Evolutionary conservation across 2,888 invertebrate genomes (phyloP).

Genomic region (Axea sp.): DNA sequence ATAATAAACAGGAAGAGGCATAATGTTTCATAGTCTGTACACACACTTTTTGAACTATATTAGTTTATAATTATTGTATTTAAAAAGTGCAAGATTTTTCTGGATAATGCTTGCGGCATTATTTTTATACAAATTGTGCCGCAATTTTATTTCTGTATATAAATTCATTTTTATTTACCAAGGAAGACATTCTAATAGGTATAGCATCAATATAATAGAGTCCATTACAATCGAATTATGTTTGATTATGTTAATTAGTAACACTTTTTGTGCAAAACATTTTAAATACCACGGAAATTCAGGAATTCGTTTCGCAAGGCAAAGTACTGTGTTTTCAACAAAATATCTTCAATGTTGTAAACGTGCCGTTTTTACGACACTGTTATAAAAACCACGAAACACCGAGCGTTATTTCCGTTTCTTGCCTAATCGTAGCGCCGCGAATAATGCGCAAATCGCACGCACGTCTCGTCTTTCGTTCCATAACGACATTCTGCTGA

Average conservation of each 20-base stretch:
- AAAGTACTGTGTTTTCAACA: neutral
- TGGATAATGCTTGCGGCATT: too few relatives aligned
- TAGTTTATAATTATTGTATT: too few relatives aligned
- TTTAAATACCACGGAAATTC: too few relatives aligned
- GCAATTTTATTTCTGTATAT: too few relatives aligned
- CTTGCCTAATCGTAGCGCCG: constrained; percentile 40
- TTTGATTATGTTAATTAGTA: constrained; percentile 21
- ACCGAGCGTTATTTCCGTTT: constrained; percentile 24
- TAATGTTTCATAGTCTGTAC: too few relatives aligned
- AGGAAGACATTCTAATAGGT: too few relatives aligned
- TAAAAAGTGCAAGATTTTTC: too few relatives aligned
- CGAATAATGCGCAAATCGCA: constrained; percentile 44
- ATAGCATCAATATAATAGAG: too few relatives aligned
- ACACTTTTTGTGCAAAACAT: constrained; percentile 1
- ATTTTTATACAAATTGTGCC: too few relatives aligned
- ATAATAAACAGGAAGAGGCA: too few relatives aligned
- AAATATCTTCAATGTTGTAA: constrained; percentile 29
- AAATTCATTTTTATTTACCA: too few relatives aligned
- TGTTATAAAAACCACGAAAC: constrained; percentile 29
- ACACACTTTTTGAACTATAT: too few relatives aligned
- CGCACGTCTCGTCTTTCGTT: constrained; percentile 49
- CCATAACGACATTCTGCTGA: constrained; percentile 35
- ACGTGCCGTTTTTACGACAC: constrained; percentile 18
- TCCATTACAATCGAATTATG: constrained; percentile 19
- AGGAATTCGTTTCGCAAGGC: constrained; percentile 11